Base-by-base conservation (phyloP, 2,888 invertebrate genomes). In the Oscheius sp. region DNA sequence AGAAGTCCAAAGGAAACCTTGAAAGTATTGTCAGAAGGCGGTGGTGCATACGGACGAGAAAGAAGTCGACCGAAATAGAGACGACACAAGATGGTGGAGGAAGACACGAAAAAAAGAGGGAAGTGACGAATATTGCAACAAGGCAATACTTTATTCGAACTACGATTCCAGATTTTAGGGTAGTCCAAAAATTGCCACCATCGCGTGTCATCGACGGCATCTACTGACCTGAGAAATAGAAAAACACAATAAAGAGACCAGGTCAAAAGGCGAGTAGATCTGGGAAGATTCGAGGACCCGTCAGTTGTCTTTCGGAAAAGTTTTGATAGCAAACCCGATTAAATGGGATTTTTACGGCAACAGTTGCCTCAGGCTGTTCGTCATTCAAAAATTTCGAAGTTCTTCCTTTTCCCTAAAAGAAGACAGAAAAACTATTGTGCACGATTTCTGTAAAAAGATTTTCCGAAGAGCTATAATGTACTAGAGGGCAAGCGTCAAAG, bases 311-410 rank as follows among this genome's bases (percentile, higher is more conserved):
- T 9, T 35, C 21, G 21, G 23, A 46, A 49, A 66, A 52, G 66
- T 66, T 66, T 66, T 66, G 66, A 66, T 66, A 66, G 66, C 52
- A 29, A 63, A 27, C 52, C 66, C 66, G 52, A 66, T 66, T 49
- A 66, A 66, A 66, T 52, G 29, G 61, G 61, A 21, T 41, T 61
- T 45, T 45, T 61, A 61, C 61, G 61, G 21, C 43, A 25, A 43
- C 61, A 61, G 61, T 18, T 61, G 61, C 13, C 55, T 21, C 21
- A 21, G 49, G 55, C 21, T 25, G 55, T 55, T 55, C 55, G 55
- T 55, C 55, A 21, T 55, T 55, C 55, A 55, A 55, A 55, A 55
- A 55, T 13, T 7, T 18, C 16, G 13, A n/a, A 49, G n/a, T 16
- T n/a, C 49, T 49, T 18, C 49, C 18, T 49, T 13, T 49, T 49